These are phyloP conservation scores for Volucella inanis DNA, from an alignment of 2,888 invertebrate genomes.

Conservation along the genomic window DNA sequence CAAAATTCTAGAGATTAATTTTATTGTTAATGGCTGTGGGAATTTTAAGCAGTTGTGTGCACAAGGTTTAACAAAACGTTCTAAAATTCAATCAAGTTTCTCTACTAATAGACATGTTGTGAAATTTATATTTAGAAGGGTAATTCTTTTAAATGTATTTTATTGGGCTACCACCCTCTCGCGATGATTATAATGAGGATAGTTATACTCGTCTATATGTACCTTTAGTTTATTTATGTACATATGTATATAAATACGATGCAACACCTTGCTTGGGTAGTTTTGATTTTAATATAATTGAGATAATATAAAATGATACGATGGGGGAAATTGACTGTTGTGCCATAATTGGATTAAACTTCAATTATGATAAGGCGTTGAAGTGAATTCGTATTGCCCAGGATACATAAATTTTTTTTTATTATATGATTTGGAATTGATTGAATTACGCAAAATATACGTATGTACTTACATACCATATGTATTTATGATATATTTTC, in stretches of 20 bases:
- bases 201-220: too few relatives aligned
- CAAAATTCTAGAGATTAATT: slow-evolving; percentile 63
- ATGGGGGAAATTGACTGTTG: slow-evolving; percentile 48
- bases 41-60: slow-evolving; percentile 62
- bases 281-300: slow-evolving; percentile 46
- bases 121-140: slow-evolving; percentile 40
- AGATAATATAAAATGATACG: slow-evolving; percentile 49
- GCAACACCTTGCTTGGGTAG: slow-evolving; percentile 38
- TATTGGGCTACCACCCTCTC: slow-evolving; percentile 18
- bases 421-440: too few relatives aligned
- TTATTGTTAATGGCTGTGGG: slow-evolving; percentile 69
- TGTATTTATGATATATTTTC: too few relatives aligned
- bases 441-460: too few relatives aligned
- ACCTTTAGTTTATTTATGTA: too few relatives aligned
- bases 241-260: slow-evolving; percentile 7
- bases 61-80: slow-evolving; percentile 47
- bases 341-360: slow-evolving; percentile 51
- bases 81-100: not conserved
- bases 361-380: slow-evolving; percentile 58
- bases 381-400: slow-evolving; percentile 8
- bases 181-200: too few relatives aligned
- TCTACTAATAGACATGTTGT: slow-evolving; percentile 27
- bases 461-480: too few relatives aligned
- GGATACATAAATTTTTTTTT: too few relatives aligned
- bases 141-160: slow-evolving; percentile 1